Evolutionary conservation across 2,797 vertebrate genomes (phyloP), one percentile per base, ranked within the genome.

Genomic region (Sebastes paucispinis): DNA sequence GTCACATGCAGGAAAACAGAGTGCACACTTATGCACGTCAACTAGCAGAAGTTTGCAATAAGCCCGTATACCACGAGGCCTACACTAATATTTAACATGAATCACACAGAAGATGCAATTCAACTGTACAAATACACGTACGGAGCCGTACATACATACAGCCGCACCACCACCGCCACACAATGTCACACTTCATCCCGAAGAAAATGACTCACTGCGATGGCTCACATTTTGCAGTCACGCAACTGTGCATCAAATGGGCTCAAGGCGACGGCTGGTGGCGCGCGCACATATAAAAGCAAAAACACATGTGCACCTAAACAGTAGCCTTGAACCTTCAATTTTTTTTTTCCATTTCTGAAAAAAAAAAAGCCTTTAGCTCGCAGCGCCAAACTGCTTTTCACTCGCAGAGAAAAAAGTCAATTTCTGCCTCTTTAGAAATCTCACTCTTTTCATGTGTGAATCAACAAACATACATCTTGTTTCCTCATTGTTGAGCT

Each of bases 161-260:
- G 82, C 43, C 43, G 43, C 80, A 70, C 69, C 66, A 54, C 29
- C 81, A 65, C 29, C 80, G 54, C 34, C 77, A 66, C 77, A 84
- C 82, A 90, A 79, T 86, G 84, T 90, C 84, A 89, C 89, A 90
- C 91, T 91, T 86, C 79, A 84, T 88, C 81, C 86, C 5, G 47
- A 79, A 81, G 76, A 85, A 89, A 85, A 82, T 90, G 88, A 92
- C 73, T 94, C 93, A 90, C 70, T 74, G 84, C 80, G 58, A 79
- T 11, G 75, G 65, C 86, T 91, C 86, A 89, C 66, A 76, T 81
- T 89, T 80, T 77, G 73, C 71, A 92, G 88, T 87, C 88, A 89
- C 73, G 62, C 91, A 91, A 88, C 70, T 64, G 81, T 82, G 79
- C 81, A 80, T 89, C 85, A 91, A 87, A 85, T 11, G 69, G 77